Conservation (phyloP, 2,797 vertebrate genomes). For the Leptatherina wallacei region DNA sequence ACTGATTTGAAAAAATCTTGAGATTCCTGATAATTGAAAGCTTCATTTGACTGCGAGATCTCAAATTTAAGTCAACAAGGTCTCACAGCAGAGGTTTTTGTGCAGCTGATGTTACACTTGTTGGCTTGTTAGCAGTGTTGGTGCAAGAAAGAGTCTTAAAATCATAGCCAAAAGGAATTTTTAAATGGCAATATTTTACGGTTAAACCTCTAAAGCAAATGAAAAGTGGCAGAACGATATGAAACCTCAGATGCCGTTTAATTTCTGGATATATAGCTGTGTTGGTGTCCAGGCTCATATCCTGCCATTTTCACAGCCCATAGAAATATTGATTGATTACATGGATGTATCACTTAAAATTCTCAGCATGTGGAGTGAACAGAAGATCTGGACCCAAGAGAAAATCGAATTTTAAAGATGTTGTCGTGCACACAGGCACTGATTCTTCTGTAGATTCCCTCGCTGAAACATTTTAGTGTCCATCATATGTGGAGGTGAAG, state of each 20-base stretch:
- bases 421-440: neutral
- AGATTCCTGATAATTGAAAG: conserved; percentile 33
- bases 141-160: neutral
- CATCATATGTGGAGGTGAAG: conserved; percentile 18
- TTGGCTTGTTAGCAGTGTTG: neutral
- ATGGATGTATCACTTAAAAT: neutral
- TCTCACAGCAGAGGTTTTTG: conserved; percentile 18
- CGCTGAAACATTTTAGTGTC: neutral
- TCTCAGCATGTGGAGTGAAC: neutral
- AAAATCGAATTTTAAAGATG: conserved; percentile 2
- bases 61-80: conserved; percentile 16
- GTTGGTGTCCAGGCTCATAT: neutral
- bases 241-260: neutral
- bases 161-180: neutral
- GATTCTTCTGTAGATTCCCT: neutral
- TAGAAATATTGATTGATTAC: conserved; percentile 2
- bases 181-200: neutral
- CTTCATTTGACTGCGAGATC: conserved; percentile 19
- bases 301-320: neutral
- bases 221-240: neutral
- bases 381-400: neutral
- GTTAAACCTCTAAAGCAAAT: neutral
- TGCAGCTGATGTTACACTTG: neutral
- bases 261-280: neutral
- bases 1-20: neutral